A percentile compares a stretch with the other conserved stretches of the same genome.
Conservation (phyloP, 2,113 vertebrate species). For the pig (Sus scrofa) region DNA sequence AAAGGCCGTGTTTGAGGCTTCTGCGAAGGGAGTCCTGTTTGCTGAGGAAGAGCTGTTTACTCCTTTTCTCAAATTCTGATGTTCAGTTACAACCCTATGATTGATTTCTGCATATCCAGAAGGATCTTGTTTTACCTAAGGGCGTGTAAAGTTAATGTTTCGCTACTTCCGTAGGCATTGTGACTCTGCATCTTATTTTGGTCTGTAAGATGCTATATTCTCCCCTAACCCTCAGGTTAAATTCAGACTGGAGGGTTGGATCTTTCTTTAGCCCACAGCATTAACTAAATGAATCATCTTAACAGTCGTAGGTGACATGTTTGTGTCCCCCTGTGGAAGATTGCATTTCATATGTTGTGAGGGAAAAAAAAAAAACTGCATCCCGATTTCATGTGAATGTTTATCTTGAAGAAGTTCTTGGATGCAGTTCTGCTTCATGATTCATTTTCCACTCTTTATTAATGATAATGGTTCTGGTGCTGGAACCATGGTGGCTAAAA, state of each 20-base stretch:
- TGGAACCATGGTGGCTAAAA: background rate
- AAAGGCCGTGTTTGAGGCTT: background rate
- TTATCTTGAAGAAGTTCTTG: conserved; percentile 62
- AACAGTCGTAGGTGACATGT: background rate
- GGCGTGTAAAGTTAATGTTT: background rate
- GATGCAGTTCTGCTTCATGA: conserved; percentile 28
- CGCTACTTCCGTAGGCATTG: conserved; percentile 27
- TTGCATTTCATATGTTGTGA: conserved; percentile 50
- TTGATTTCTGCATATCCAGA: conserved; percentile 29
- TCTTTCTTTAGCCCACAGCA: conserved; percentile 9
- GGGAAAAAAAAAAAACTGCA: background rate
- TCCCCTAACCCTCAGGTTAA: conserved; percentile 23
- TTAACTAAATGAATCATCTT: conserved; percentile 42
- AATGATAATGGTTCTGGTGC: background rate
- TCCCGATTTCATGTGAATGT: conserved; percentile 50
- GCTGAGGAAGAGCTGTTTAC: background rate
- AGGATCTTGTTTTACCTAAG: background rate
- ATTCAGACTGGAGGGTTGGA: conserved; percentile 54
- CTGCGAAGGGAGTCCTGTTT: background rate
- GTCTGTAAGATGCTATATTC: conserved; percentile 25
- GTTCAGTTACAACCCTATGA: background rate
- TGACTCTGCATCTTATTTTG: conserved; percentile 17
- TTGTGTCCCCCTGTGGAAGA: conserved; percentile 69
- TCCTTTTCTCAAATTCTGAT: background rate
- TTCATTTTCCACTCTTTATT: conserved; percentile 45